Evolutionary conservation across 2,113 vertebrate species (phyloP), one percentile per base, ranked within the genome.

Genomic region (Nymphicus hollandicus): DNA sequence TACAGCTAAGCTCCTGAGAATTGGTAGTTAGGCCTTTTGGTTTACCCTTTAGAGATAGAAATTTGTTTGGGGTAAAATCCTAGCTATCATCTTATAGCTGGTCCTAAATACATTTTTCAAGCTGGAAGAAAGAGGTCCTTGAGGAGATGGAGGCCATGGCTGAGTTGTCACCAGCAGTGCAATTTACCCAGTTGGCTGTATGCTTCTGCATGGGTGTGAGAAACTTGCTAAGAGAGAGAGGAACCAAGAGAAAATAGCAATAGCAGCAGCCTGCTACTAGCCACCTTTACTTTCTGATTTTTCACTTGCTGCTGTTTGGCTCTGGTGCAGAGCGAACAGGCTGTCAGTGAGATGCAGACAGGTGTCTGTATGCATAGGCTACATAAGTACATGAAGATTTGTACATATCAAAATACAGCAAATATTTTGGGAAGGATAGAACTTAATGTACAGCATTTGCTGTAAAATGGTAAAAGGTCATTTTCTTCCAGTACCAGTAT

Each of bases 81-180:
- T 41, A 89, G 53, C 33, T 24, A 68, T 68, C 52, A 60, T 47
- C 31, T 72, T 81, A 7, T 29, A 68, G 33, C 19, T 82, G 52
- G 52, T 89, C 27, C 46, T 60, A 46, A 52, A 28, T n/a, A 47
- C 25, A 15, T 63, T 77, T 77, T 69, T 41, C 47, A 56, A 83
- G 24, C n/a, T 35, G 76, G 39, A 76, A 39, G 46, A 31, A 8
- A 3, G 31, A 58, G 20, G 61, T 76, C n/a, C 28, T 39, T n/a
- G 28, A 47, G 47, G 11, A 63, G 55, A 13, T 35, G 25, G 47
- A 35, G 47, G 46, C 37, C 52, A 44, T 0, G 1, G 13, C 0
- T 60, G 46, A 49, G 64, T 35, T 49, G 47, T 56, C 13, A 16
- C 46, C 37, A 74, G 19, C 31, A 16, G 68, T 35, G 24, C 20